Conservation (phyloP, 2,113 vertebrate genomes). For the Oncorhynchus gorbuscha region DNA sequence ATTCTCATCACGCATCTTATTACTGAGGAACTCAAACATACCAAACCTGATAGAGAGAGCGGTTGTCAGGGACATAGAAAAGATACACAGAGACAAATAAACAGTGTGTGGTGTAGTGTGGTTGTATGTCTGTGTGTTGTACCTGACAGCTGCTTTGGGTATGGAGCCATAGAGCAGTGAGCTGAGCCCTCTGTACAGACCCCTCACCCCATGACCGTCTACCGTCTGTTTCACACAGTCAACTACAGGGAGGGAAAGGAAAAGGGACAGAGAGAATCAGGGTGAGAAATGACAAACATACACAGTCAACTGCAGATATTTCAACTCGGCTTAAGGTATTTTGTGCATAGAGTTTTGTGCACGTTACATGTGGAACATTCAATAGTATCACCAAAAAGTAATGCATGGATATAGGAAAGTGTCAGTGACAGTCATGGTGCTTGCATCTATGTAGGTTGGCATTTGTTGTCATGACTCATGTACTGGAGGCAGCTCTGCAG, state of each 20-base stretch:
- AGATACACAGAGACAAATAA: background rate
- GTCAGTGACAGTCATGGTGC: background rate
- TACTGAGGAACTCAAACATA: slow-evolving; percentile 93
- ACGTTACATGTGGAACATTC: background rate
- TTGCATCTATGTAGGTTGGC: too few species aligned
- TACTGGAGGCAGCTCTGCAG: too few species aligned
- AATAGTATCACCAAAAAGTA: background rate
- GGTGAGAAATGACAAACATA: background rate
- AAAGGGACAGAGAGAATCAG: background rate
- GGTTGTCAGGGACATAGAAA: background rate
- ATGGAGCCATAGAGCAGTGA: slow-evolving; percentile 91
- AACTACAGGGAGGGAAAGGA: slow-evolving; percentile 49
- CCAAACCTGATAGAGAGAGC: slow-evolving; percentile 78
- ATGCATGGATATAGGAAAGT: background rate
- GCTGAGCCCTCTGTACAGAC: slow-evolving; percentile 87
- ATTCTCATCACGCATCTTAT: slow-evolving; percentile 88
- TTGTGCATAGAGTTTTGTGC: background rate
- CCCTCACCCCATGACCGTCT: slow-evolving; percentile 78
- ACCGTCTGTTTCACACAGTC: slow-evolving; percentile 90
- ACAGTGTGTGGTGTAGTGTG: background rate
- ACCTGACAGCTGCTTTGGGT: slow-evolving; percentile 95
- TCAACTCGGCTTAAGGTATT: too few species aligned
- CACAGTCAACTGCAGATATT: too few species aligned
- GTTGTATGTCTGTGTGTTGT: background rate
- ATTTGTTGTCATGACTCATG: too few species aligned